Evolutionary conservation across 2,113 vertebrate genomes (phyloP).

Genomic region (Chunga burmeisteri): DNA sequence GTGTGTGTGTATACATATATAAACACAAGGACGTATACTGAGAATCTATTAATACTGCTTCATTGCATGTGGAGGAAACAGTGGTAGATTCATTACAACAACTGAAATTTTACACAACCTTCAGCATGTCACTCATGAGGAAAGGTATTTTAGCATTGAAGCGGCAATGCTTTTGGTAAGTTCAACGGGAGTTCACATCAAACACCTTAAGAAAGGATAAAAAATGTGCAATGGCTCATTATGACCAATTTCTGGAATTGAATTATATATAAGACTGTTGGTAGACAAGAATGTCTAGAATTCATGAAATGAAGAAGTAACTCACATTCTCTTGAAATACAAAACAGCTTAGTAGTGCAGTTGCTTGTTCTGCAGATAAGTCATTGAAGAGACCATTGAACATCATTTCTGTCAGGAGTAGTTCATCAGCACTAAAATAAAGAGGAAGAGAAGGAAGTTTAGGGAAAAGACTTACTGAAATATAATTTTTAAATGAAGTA

Average conservation of each 20-base stretch:
- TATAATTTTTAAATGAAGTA: neutral
- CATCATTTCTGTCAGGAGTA: constrained; percentile 96
- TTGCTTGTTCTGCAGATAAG: constrained; percentile 90
- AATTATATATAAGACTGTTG: neutral
- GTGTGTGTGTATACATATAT: neutral
- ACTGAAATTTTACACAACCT: neutral
- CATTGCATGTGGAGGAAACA: neutral
- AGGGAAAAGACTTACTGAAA: neutral
- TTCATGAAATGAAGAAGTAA: neutral
- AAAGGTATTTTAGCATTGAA: neutral
- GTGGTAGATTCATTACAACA: neutral
- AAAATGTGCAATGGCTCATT: neutral
- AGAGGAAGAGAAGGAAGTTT: neutral
- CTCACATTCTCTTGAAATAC: constrained; percentile 98
- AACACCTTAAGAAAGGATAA: neutral
- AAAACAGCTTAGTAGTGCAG: constrained; percentile 93
- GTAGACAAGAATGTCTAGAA: neutral
- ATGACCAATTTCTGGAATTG: neutral
- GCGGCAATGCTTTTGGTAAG: neutral
- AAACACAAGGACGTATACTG: neutral
- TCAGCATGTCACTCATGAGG: neutral
- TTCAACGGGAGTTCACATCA: neutral
- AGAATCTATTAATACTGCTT: neutral
- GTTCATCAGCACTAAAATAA: constrained; percentile 87
- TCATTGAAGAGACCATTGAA: constrained; percentile 98